phyloP scores from a whole-genome alignment of 2,113 vertebrate genomes.

The Myotis brandtii region DNA sequence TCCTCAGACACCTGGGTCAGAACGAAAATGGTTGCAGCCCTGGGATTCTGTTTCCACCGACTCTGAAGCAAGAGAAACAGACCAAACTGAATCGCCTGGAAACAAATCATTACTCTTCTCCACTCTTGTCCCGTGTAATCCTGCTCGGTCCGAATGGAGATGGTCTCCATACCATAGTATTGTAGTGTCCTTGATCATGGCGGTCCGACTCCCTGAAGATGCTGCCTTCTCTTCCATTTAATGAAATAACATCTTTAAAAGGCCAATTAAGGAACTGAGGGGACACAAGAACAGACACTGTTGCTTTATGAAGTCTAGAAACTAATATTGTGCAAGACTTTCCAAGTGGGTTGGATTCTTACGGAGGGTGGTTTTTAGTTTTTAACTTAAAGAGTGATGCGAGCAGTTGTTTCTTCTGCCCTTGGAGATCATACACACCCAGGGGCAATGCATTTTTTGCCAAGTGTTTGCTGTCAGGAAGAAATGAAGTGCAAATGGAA shows the following conservation, averaged over 20 bases:
- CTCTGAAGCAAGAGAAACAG: not conserved
- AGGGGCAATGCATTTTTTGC: slow-evolving; percentile 80
- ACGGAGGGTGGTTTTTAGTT: not conserved
- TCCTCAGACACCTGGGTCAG: not conserved
- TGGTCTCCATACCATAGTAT: not conserved
- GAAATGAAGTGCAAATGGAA: slow-evolving; percentile 85
- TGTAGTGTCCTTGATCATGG: not conserved
- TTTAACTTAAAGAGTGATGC: slow-evolving; percentile 66
- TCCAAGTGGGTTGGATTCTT: not conserved
- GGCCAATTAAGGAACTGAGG: not conserved
- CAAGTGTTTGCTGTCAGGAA: slow-evolving; percentile 80
- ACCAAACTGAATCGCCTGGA: not conserved
- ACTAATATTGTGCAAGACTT: not conserved
- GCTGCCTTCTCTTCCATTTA: slow-evolving; percentile 23
- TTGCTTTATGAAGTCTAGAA: slow-evolving; percentile 9
- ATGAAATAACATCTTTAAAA: slow-evolving; percentile 43
- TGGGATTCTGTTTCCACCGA: not conserved
- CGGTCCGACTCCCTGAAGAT: not conserved
- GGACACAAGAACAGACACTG: not conserved
- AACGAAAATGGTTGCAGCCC: not conserved
- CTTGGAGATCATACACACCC: slow-evolving; percentile 77
- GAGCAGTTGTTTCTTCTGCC: slow-evolving; percentile 74
- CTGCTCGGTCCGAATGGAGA: not conserved
- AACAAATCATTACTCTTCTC: slow-evolving; percentile 13
- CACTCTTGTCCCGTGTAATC: not conserved